phyloP scores from a whole-genome alignment of 2,797 vertebrate genomes.

The Scleropages formosus region DNA sequence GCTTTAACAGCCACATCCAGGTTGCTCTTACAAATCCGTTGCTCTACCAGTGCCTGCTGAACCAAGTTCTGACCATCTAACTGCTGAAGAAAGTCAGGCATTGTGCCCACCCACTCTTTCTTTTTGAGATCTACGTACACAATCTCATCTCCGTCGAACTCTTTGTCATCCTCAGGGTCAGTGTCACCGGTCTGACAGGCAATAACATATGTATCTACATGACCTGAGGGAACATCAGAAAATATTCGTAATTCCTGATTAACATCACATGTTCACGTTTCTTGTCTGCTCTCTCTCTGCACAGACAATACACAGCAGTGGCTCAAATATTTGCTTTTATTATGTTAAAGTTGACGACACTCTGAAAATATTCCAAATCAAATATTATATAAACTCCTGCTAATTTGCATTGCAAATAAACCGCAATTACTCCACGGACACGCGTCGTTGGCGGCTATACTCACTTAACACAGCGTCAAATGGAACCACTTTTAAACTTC shows the following conservation, averaged over 20 bases:
- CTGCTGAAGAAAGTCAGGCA: background rate
- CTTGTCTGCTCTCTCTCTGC: no score
- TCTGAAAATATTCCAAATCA: no score
- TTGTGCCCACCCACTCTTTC: background rate
- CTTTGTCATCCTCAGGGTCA: background rate
- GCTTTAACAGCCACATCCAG: background rate
- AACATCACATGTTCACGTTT: background rate
- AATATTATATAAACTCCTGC: no score
- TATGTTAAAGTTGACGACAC: no score
- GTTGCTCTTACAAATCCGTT: background rate
- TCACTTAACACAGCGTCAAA: no score
- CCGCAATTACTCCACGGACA: no score
- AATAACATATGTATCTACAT: background rate
- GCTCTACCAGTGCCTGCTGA: accelerated
- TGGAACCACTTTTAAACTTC: no score
- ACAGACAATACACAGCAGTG: no score
- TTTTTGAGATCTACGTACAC: constrained; percentile 19
- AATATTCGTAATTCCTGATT: background rate
- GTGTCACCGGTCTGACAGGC: constrained; percentile 19
- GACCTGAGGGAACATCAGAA: constrained; percentile 9
- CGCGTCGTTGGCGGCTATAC: no score
- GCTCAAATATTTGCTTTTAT: no score
- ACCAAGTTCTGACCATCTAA: accelerated
- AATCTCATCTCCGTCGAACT: constrained; percentile 30
- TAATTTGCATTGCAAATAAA: no score